phyloP scores from a whole-genome alignment of 2,113 vertebrate genomes.

The Apaloderma vittatum region DNA sequence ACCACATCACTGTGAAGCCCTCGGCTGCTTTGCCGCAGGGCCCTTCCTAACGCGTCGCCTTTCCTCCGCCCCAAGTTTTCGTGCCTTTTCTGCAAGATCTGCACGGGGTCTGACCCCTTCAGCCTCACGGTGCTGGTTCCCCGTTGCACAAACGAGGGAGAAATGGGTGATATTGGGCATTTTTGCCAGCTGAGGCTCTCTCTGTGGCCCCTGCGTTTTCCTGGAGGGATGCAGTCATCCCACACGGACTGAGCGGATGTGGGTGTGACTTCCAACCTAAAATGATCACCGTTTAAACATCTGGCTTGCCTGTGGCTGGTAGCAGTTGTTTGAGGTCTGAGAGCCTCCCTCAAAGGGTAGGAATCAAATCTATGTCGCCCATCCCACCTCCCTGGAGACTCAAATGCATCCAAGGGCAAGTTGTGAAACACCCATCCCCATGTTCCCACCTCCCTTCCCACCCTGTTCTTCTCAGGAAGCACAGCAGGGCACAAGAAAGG shows the following conservation, averaged over 20 bases:
- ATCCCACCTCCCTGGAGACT: neutral
- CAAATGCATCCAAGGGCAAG: neutral
- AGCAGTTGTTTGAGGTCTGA: neutral
- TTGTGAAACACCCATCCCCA: neutral
- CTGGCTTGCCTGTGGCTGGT: neutral
- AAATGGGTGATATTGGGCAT: neutral
- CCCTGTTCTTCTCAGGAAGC: neutral
- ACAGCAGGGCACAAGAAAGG: constrained; percentile 18
- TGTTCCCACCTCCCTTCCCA: neutral
- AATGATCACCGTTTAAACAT: neutral
- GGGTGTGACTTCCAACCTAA: neutral
- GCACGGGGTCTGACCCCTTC: neutral
- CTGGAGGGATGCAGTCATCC: neutral
- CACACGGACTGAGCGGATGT: rapidly evolving
- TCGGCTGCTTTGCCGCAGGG: neutral
- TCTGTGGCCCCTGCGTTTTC: rapidly evolving
- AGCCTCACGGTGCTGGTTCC: neutral
- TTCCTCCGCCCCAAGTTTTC: neutral
- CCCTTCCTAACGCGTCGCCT: rapidly evolving
- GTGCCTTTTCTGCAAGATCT: neutral
- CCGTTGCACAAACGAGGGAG: neutral
- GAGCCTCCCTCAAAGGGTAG: neutral
- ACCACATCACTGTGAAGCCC: rapidly evolving
- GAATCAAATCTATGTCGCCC: rapidly evolving
- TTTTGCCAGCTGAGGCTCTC: neutral